Conservation (phyloP, 2,888 invertebrate genomes). For the Cataglyphis cursor region DNA sequence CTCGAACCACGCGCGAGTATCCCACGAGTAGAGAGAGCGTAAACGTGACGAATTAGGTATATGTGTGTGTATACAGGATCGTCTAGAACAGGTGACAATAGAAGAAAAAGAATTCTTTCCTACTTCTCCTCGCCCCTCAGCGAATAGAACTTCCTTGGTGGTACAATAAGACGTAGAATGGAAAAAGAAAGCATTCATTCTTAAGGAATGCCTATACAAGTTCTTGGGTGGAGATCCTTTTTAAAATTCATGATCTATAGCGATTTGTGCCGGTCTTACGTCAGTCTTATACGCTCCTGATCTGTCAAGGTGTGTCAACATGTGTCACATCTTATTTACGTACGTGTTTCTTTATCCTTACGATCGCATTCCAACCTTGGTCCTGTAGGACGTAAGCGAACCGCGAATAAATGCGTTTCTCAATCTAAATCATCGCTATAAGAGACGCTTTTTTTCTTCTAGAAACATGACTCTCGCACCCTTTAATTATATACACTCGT, state of each 20-base stretch:
- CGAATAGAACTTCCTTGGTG: not conserved
- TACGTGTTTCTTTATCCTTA: conserved; percentile 20
- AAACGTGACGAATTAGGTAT: conserved; percentile 36
- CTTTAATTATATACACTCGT: not conserved
- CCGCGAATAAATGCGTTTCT: conserved; percentile 29
- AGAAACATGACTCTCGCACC: not conserved
- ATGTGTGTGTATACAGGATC: not conserved
- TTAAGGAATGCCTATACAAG: not conserved
- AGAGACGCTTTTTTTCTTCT: not conserved
- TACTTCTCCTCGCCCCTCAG: not conserved
- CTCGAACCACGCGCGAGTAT: conserved; percentile 59
- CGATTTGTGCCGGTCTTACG: no score
- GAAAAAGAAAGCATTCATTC: not conserved
- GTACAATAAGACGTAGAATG: not conserved
- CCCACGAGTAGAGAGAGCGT: conserved; percentile 63
- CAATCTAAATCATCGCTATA: not conserved
- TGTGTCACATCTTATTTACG: conserved; percentile 13
- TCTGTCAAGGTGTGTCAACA: conserved; percentile 47
- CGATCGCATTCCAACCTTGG: conserved; percentile 41
- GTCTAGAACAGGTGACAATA: not conserved
- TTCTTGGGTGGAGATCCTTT: not conserved
- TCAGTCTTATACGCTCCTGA: not conserved
- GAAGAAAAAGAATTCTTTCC: not conserved
- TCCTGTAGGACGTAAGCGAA: conserved; percentile 36
- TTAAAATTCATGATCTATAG: not conserved